Evolutionary conservation across 1,140 invertebrate genomes (phyloP), one percentile per base, ranked within the genome.

Genomic region (Aphelenchoides fujianensis): DNA sequence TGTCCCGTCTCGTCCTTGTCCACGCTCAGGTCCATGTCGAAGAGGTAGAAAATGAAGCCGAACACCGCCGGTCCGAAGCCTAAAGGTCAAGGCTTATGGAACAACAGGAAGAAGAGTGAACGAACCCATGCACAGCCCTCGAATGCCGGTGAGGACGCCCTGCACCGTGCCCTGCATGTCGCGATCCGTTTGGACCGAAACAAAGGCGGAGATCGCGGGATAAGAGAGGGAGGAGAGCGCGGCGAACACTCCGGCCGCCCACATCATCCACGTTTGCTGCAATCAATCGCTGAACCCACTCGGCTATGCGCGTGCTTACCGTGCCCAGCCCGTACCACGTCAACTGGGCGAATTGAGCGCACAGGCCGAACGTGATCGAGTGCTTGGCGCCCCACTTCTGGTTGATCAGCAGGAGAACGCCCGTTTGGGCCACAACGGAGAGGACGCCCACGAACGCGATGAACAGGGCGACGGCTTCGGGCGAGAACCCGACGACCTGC

Each of bases 171-270:
- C 96, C 88, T 99, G 97, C 83, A 96, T 91, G 85, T 98, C 96
- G 35, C 92, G 90, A 84, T 94, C 91, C 68, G 95, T 94, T 87
- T 97, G 94, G 77, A 94, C 92, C 12, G 94, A 97, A 37, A 98
- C 94, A 87, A 96, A 98, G 36, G 96, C 92, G 86, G 93, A 96
- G 81, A 99, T 98, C n/a, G 95, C 94, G 59, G 97, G 96, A 88
- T 99, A 99, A 0, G 95, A 95, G 75, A 98, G 91, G 37, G 70
- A 87, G 74, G 93, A 95, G 68, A 98, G 89, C 12, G 95, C 93
- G 48, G 96, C 95, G 69, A 99, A 88, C 73, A 95, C 89, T 66
- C 96, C 96, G 59, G 95, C 95, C 36, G 91, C 91, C 96, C 96
- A 98, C 92, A 98, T 97, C 91, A 98, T 96, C 93, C 91, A 92